Conservation (phyloP, 2,113 vertebrate species). For the Camelus bactrianus region DNA sequence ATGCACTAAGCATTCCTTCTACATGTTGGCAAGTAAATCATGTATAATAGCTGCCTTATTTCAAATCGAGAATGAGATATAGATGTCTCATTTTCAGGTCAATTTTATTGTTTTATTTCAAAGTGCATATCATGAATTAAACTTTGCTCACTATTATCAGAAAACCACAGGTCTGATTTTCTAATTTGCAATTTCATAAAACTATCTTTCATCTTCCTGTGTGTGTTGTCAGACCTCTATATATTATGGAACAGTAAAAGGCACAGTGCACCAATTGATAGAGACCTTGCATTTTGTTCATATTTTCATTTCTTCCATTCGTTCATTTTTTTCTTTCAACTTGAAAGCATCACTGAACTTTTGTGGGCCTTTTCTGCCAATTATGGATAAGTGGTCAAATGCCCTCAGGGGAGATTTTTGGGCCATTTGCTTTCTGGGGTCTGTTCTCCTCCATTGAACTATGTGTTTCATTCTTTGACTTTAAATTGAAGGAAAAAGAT, state of each 20-base stretch:
- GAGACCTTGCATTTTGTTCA: background rate
- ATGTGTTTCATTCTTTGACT: background rate
- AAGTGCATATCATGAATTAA: background rate
- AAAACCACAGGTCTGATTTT: background rate
- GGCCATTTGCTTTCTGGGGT: background rate
- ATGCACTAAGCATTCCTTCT: constrained; percentile 89
- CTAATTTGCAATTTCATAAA: background rate
- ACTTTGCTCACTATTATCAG: background rate
- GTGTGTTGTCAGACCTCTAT: background rate
- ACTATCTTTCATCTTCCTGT: background rate
- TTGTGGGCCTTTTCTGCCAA: background rate
- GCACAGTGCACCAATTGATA: background rate
- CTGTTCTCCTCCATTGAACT: background rate
- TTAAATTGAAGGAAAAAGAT: background rate
- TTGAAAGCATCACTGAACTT: background rate
- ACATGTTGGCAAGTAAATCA: constrained; percentile 93
- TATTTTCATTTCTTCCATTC: background rate
- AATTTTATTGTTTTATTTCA: background rate
- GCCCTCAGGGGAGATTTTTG: background rate
- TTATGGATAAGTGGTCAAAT: background rate
- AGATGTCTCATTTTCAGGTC: background rate
- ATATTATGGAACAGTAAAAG: background rate
- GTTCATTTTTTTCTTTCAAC: background rate
- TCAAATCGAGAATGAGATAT: background rate
- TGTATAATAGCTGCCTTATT: constrained; percentile 79